phyloP scores from a whole-genome alignment of 2,888 invertebrate species.

The Thysanoteuthis rhombus region DNA sequence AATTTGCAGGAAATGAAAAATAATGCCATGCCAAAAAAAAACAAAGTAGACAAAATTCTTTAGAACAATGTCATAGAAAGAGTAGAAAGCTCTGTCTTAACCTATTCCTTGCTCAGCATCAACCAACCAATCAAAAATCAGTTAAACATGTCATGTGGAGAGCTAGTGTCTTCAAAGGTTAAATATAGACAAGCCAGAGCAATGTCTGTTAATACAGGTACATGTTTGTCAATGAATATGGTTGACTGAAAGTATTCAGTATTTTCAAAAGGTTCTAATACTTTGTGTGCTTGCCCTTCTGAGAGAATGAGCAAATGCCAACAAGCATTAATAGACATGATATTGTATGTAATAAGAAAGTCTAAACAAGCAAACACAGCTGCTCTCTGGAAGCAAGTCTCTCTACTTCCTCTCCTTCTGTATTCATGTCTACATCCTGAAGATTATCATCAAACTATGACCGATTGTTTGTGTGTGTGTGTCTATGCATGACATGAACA shows the following conservation, averaged over 20 bases:
- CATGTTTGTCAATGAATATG: not conserved
- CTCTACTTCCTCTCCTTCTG: not conserved
- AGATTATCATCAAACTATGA: constrained; percentile 12
- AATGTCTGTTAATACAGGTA: not conserved
- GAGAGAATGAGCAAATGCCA: not conserved
- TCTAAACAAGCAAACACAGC: not conserved
- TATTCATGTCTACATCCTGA: not conserved
- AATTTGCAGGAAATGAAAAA: not conserved
- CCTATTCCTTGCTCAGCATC: not conserved
- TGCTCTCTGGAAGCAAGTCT: not conserved
- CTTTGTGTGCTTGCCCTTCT: not conserved
- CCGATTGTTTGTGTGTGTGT: not conserved
- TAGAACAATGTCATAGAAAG: not conserved
- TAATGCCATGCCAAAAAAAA: not conserved
- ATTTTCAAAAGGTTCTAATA: not conserved
- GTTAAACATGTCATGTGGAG: not conserved
- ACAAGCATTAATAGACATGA: not conserved
- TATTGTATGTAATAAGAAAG: not conserved
- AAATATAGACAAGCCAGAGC: not conserved
- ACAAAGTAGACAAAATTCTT: not conserved
- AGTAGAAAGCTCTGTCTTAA: not conserved
- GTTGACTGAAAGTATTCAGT: not conserved
- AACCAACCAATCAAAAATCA: not conserved
- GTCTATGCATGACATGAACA: not conserved
- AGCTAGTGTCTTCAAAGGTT: not conserved